Percentiles rank a stretch among this genome's conserved stretches.
Conservation (phyloP, 2,113 vertebrate species). For the Ictalurus furcatus region DNA sequence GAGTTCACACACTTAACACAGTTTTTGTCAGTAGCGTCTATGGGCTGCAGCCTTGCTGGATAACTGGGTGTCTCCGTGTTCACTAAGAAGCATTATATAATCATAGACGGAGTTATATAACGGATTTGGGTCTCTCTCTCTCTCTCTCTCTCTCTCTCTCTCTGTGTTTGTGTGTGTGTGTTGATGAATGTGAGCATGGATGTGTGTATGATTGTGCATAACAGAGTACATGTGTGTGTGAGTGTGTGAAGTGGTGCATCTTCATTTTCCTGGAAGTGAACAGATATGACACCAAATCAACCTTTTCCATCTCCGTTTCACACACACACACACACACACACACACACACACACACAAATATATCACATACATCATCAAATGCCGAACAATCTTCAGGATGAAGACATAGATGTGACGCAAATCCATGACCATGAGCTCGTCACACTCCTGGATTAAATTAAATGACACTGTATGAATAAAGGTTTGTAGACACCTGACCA, state of each 20-base stretch:
- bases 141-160: too few relatives aligned
- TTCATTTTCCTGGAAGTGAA: conserved; percentile 53
- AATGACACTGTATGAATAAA: too few relatives aligned
- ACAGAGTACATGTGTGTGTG: conserved; percentile 8
- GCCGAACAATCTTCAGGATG: neutral
- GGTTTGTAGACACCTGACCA: too few relatives aligned
- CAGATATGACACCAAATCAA: conserved; percentile 47
- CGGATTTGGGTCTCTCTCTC: neutral
- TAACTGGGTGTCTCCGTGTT: conserved; percentile 49
- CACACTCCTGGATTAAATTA: too few relatives aligned
- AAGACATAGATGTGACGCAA: neutral
- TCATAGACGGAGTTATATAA: conserved; percentile 49
- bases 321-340: neutral
- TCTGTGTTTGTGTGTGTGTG: conserved; percentile 13
- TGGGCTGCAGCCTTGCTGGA: conserved; percentile 35
- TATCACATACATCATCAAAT: neutral
- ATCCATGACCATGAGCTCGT: too few relatives aligned
- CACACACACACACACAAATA: too few relatives aligned
- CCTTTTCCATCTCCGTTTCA: neutral
- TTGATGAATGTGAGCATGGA: neutral
- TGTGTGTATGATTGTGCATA: conserved; percentile 14
- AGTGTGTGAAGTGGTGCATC: conserved; percentile 16
- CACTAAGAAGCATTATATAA: conserved; percentile 52
- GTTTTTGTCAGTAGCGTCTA: conserved; percentile 38
- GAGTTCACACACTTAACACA: conserved; percentile 2